phyloP scores from a whole-genome alignment of 1,140 invertebrate species.

The Euwallacea similis region DNA sequence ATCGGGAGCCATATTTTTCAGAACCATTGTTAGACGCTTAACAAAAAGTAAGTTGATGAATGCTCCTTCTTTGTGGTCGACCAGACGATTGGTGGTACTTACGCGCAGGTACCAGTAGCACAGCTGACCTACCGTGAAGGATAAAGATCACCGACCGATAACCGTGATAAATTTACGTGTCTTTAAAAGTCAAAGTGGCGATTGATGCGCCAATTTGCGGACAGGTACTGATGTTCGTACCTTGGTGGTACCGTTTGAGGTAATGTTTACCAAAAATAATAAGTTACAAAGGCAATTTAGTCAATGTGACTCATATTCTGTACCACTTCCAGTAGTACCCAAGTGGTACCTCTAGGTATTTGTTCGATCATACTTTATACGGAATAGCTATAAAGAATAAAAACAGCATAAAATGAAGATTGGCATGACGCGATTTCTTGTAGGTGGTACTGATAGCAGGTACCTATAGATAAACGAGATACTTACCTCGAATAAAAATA shows the following conservation, averaged over 20 bases:
- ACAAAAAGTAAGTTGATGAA: background rate
- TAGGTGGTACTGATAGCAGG: no score
- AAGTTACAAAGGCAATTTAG: no score
- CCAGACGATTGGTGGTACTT: background rate
- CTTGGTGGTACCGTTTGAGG: no score
- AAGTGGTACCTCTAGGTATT: background rate
- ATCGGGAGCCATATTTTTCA: no score
- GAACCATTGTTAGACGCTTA: background rate
- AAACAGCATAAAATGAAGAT: background rate
- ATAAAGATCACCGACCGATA: constrained; percentile 13
- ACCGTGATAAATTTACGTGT: constrained; percentile 4
- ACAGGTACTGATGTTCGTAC: no score
- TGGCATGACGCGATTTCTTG: no score
- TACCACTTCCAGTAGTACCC: no score
- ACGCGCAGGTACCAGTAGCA: background rate
- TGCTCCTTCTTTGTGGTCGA: background rate
- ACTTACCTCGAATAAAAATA: no score
- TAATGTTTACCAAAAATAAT: no score
- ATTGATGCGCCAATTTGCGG: background rate
- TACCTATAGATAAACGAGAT: no score
- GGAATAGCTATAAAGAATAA: background rate
- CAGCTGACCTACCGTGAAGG: constrained; percentile 5
- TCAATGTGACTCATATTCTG: no score
- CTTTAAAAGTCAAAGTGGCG: background rate
- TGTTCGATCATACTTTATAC: background rate